phyloP scores from a whole-genome alignment of 1,140 invertebrate genomes.

The Diachasmimorpha longicaudata region DNA sequence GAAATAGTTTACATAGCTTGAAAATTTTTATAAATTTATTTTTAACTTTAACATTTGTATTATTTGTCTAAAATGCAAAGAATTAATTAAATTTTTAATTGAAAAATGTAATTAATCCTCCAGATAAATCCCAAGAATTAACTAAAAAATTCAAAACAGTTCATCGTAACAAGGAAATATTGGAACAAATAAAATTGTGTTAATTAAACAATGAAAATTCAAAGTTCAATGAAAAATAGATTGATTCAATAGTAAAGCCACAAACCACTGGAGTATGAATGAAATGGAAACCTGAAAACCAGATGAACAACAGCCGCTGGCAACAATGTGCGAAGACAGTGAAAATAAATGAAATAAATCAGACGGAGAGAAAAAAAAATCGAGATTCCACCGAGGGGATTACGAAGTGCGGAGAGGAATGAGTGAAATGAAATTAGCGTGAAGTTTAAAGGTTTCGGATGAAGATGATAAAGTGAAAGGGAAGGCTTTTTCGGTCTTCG shows the following conservation, averaged over 20 bases:
- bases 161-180: no score
- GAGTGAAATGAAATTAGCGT: conserved; percentile 17
- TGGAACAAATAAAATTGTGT: no score
- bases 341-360: background rate
- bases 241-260: background rate
- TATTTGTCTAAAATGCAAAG: no score
- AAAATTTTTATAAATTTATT: no score
- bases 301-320: no score
- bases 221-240: conserved; percentile 11
- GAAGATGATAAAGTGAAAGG: background rate
- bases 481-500: background rate
- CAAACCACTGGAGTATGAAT: background rate
- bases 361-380: background rate
- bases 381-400: background rate
- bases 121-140: no score
- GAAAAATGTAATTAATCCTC: no score
- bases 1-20: no score
- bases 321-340: conserved; percentile 2
- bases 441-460: background rate
- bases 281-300: background rate
- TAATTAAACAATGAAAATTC: no score
- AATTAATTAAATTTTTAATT: no score
- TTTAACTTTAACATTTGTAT: no score
- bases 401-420: background rate
- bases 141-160: no score